Conservation (phyloP, 92 coral and sea anemone genomes). For the Heteractis magnifica region DNA sequence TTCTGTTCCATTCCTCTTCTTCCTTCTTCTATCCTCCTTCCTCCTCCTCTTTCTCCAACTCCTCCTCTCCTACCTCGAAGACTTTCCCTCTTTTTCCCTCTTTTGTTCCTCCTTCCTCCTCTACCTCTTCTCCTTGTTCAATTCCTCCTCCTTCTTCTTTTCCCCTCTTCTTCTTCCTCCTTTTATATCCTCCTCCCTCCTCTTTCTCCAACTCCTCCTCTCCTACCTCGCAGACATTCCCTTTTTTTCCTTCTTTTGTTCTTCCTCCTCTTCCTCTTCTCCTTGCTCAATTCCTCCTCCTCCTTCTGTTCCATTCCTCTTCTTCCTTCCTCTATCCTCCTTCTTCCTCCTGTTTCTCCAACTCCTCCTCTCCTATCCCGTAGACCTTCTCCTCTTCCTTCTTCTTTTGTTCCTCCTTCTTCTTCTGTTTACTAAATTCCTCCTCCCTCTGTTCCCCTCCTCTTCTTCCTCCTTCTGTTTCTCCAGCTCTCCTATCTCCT, state of each 20-base stretch:
- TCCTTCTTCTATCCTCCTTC: background rate
- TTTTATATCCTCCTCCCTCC: background rate
- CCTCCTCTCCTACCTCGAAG: background rate
- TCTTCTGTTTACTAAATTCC: background rate
- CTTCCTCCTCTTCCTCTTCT: background rate
- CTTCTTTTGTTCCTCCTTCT: background rate
- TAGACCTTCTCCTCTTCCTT: background rate
- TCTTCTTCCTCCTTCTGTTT: too few species aligned
- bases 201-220: too few species aligned
- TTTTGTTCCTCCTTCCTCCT: background rate
- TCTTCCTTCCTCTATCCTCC: slow-evolving; percentile 25
- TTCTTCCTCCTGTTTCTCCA: slow-evolving; percentile 26
- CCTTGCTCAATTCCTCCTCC: too few species aligned
- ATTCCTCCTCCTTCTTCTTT: background rate
- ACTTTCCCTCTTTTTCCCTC: background rate
- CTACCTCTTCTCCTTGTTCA: background rate
- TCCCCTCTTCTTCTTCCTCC: too few species aligned
- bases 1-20: background rate
- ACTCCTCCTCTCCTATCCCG: background rate
- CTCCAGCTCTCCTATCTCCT: too few species aligned
- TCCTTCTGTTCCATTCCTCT: background rate
- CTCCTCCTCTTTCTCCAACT: background rate
- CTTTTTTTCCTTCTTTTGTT: background rate
- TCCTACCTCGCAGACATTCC: background rate
- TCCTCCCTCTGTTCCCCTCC: too few species aligned